Percentiles rank a stretch among this genome's conserved stretches.
Evolutionary conservation across 2,888 invertebrate species (phyloP).

Genomic region (Eueremaeus valkanovi): DNA sequence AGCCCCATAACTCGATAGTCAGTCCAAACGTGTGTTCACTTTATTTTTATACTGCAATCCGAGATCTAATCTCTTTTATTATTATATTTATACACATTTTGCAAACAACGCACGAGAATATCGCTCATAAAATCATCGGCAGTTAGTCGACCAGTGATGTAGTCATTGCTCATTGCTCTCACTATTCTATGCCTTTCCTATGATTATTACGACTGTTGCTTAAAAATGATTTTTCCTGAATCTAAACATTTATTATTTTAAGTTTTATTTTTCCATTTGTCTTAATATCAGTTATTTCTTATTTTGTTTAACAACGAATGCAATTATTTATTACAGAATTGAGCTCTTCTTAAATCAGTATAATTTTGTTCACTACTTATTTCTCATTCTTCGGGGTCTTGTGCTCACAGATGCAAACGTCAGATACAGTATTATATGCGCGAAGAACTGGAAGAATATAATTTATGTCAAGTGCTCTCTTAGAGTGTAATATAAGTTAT

Average conservation of each 20-base stretch:
- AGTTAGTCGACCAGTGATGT: background rate
- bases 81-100: background rate
- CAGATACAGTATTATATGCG: background rate
- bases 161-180: background rate
- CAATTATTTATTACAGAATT: background rate
- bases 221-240: background rate
- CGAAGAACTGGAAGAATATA: background rate
- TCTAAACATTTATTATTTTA: slow-evolving; percentile 13
- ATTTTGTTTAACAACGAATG: background rate
- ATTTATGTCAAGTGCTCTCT: background rate
- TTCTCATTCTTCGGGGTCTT: background rate
- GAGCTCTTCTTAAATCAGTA: background rate
- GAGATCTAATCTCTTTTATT: slow-evolving; percentile 6
- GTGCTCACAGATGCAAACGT: background rate
- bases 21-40: slow-evolving; percentile 2
- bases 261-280: background rate
- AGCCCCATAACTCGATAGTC: background rate
- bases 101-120: background rate
- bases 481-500: background rate
- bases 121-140: background rate
- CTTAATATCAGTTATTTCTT: slow-evolving; percentile 5
- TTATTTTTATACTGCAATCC: background rate
- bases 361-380: background rate
- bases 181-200: background rate
- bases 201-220: background rate